A percentile compares a stretch with the other conserved stretches of the same genome.
These are phyloP conservation scores for Myxocyprinus asiaticus DNA, from an alignment of 2,113 vertebrate genomes.

Conservation along the genomic window DNA sequence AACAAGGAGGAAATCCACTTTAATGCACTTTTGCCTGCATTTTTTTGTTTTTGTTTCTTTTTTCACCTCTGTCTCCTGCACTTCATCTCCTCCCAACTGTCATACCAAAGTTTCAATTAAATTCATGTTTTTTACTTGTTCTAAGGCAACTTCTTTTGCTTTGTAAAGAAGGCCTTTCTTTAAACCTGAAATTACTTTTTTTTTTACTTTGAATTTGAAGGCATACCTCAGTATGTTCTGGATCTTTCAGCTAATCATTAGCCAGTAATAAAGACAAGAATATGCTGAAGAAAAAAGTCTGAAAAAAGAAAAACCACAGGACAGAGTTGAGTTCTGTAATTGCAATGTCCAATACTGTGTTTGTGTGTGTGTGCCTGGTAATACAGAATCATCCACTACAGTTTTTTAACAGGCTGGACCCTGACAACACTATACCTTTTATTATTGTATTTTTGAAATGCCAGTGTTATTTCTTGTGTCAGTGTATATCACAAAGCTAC, in stretches of 20 bases:
- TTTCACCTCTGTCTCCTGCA: background rate
- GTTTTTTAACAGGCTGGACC: slow-evolving; percentile 38
- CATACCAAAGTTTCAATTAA: slow-evolving; percentile 23
- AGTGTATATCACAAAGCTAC: background rate
- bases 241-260: background rate
- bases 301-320: too few relatives aligned
- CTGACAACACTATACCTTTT: slow-evolving; percentile 24
- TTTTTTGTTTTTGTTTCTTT: background rate
- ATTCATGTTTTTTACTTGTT: background rate
- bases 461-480: slow-evolving; percentile 6
- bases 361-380: background rate
- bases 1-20: slow-evolving; percentile 52
- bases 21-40: slow-evolving; percentile 12
- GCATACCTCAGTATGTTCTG: background rate
- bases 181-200: too few relatives aligned
- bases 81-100: background rate
- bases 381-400: background rate
- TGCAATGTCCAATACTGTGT: background rate
- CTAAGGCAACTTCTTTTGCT: background rate
- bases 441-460: slow-evolving; percentile 21
- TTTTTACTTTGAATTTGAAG: too few relatives aligned
- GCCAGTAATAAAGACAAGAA: background rate
- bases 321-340: background rate
- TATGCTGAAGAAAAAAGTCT: background rate
- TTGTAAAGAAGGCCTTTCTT: background rate